phyloP scores from a whole-genome alignment of 2,113 vertebrate species.

The Morone saxatilis region DNA sequence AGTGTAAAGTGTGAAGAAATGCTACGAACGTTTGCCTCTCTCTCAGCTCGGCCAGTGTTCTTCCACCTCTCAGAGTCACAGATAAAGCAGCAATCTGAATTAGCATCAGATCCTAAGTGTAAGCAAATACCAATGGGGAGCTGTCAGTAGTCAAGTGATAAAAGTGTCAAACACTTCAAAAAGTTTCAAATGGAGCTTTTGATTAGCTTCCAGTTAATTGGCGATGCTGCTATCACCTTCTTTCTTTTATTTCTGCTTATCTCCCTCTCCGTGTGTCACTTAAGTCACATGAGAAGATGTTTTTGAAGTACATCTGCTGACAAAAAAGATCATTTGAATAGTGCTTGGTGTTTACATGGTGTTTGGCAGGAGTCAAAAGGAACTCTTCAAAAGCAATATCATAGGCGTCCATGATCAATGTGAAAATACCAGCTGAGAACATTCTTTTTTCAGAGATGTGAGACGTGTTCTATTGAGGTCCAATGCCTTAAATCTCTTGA shows the following conservation, averaged over 20 bases:
- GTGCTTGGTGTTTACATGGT: conserved; percentile 58
- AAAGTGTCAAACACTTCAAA: conserved; percentile 7
- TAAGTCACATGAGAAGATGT: conserved; percentile 2
- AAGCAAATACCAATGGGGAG: conserved; percentile 5
- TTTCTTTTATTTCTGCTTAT: too few species aligned
- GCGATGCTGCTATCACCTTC: background rate
- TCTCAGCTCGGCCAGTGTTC: background rate
- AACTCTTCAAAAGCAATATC: conserved; percentile 64
- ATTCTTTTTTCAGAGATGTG: conserved; percentile 39
- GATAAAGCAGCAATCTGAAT: conserved; percentile 9
- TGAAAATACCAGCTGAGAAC: conserved; percentile 24
- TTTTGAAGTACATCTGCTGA: conserved; percentile 45
- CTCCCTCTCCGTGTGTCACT: background rate
- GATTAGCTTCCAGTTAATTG: conserved; percentile 35
- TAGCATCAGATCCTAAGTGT: conserved; percentile 3
- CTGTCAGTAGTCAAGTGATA: conserved; percentile 3
- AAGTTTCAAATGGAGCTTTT: conserved; percentile 34
- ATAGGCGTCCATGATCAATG: conserved; percentile 56
- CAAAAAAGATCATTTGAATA: conserved; percentile 16
- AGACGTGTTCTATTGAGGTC: conserved; percentile 21
- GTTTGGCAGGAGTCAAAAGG: conserved; percentile 67
- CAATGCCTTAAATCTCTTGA: conserved; percentile 47
- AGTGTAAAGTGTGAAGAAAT: conserved; percentile 35
- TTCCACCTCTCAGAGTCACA: background rate
- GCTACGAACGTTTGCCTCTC: background rate